A percentile compares a stretch with the other conserved stretches of the same genome.
These are phyloP conservation scores for Myrmecobius fasciatus DNA, from an alignment of 2,113 vertebrate genomes.

Conservation along the genomic window DNA sequence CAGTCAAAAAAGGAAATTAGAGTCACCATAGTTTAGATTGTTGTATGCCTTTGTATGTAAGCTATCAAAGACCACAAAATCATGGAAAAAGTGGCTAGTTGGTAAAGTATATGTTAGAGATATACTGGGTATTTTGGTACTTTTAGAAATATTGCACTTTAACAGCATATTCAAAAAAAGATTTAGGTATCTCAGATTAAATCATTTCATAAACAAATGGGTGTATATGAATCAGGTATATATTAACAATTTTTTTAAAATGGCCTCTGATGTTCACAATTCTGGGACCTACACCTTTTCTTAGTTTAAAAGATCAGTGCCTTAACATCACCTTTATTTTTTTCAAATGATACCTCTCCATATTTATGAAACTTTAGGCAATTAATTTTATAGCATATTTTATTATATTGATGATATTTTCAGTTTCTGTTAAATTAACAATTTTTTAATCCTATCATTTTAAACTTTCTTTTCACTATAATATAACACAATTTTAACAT, in stretches of 20 bases:
- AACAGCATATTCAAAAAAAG: not conserved
- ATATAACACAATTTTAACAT: no score
- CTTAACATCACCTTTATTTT: not conserved
- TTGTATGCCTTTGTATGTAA: not conserved
- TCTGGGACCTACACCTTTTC: no score
- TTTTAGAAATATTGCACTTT: not conserved
- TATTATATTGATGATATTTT: not conserved
- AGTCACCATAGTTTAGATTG: not conserved
- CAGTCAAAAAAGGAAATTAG: not conserved
- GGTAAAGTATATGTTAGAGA: not conserved
- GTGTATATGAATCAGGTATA: not conserved
- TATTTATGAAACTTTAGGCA: not conserved
- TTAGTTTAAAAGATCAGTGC: no score
- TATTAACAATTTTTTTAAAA: no score
- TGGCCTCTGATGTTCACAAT: no score
- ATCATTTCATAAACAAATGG: not conserved
- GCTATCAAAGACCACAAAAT: not conserved
- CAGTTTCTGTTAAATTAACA: not conserved
- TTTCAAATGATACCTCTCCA: not conserved
- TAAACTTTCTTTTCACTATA: not conserved
- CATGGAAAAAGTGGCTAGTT: not conserved
- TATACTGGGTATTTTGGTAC: not conserved
- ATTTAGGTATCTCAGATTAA: not conserved
- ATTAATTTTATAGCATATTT: not conserved
- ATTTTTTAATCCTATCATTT: not conserved